Evolutionary conservation across 92 coral and sea anemone genomes (phyloP).

Genomic region (Porites cylindrica): DNA sequence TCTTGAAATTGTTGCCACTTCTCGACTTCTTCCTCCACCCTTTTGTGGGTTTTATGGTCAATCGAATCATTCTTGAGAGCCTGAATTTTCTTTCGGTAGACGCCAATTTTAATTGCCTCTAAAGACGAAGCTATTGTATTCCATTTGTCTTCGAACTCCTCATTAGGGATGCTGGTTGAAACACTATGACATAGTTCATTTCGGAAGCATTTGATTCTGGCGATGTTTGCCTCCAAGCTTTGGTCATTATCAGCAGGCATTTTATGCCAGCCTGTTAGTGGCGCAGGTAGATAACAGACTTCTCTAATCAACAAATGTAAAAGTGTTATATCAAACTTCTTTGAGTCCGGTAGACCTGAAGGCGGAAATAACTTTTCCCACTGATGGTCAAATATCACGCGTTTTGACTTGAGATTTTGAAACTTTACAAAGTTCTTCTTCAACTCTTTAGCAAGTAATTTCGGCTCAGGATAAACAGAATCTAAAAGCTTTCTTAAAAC

Average conservation of each 20-base stretch:
- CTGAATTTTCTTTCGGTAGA: constrained; percentile 30
- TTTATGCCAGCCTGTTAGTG: constrained; percentile 59
- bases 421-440: constrained; percentile 7
- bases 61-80: constrained; percentile 40
- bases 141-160: constrained; percentile 37
- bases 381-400: constrained; percentile 35
- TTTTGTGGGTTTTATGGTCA: not conserved
- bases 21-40: not conserved
- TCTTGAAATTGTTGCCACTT: not conserved
- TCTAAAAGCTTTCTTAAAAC: constrained; percentile 35
- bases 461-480: not conserved
- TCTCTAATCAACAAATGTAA: constrained; percentile 49
- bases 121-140: constrained; percentile 22
- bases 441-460: constrained; percentile 25
- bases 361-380: constrained; percentile 59
- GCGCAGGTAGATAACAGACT: constrained; percentile 6
- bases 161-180: constrained; percentile 13
- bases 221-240: constrained; percentile 42
- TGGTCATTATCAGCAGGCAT: constrained; percentile 52
- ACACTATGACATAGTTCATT: constrained; percentile 41
- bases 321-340: constrained; percentile 59
- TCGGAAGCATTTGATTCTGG: constrained; percentile 45
- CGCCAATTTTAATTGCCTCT: constrained; percentile 20
- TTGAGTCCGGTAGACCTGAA: constrained; percentile 40
- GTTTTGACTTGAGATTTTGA: constrained; percentile 23